Evolutionary conservation across 2,888 invertebrate species (phyloP).

Genomic region (Mesochorus sp.): DNA sequence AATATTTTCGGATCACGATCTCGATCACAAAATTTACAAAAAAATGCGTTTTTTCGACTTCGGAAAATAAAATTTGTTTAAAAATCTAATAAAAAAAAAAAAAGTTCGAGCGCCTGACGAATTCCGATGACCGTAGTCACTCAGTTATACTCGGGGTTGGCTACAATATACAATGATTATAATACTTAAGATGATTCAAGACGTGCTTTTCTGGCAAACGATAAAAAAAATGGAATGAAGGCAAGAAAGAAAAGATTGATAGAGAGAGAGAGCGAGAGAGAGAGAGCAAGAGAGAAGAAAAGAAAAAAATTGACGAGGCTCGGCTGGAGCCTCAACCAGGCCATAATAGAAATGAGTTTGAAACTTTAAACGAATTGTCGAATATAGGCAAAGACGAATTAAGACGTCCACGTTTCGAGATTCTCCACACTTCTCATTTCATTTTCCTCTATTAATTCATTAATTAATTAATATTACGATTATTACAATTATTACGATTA

Average conservation of each 20-base stretch:
- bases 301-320: conserved; percentile 45
- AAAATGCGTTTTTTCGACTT: not conserved
- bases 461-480: conserved; percentile 63
- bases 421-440: conserved; percentile 72
- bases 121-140: conserved; percentile 55
- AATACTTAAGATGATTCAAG: conserved; percentile 74
- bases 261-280: conserved; percentile 49
- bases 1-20: conserved; percentile 31
- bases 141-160: conserved; percentile 61
- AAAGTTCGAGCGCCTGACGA: conserved; percentile 21
- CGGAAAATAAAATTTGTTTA: conserved; percentile 23
- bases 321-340: conserved; percentile 37
- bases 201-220: conserved; percentile 56
- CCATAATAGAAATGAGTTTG: conserved; percentile 51
- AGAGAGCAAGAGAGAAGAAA: conserved; percentile 57
- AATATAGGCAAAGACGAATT: conserved; percentile 63
- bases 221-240: too few relatives aligned
- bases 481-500: conserved; percentile 65
- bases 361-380: conserved; percentile 68
- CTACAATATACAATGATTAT: conserved; percentile 70
- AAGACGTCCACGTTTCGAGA: conserved; percentile 63
- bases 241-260: conserved; percentile 26
- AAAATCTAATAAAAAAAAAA: conserved; percentile 11
- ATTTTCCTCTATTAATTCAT: conserved; percentile 74
- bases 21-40: conserved; percentile 4